Percentiles rank a stretch among this genome's conserved stretches.
Evolutionary conservation across 2,797 vertebrate species (phyloP).

Genomic region (Lacerta bilineata): DNA sequence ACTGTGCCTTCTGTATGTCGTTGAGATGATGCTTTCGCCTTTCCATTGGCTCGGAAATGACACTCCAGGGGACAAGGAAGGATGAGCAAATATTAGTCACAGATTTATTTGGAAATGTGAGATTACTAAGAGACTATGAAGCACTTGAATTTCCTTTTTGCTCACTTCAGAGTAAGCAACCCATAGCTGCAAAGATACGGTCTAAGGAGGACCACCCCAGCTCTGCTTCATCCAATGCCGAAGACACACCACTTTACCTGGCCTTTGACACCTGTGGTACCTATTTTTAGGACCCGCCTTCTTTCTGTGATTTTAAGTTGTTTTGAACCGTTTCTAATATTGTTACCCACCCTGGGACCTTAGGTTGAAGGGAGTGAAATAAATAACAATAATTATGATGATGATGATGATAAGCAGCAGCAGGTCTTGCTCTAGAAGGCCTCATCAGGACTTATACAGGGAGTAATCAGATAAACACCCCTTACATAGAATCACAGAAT

Average conservation of each 20-base stretch:
- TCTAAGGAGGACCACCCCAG: neutral
- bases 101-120: neutral
- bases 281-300: no score
- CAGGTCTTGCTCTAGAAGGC: neutral
- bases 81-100: slow-evolving; percentile 17
- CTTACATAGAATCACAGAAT: neutral
- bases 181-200: neutral
- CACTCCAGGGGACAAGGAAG: neutral
- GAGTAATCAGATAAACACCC: neutral
- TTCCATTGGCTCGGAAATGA: neutral
- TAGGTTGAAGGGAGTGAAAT: no score
- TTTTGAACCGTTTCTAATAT: no score
- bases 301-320: no score
- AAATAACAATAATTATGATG: no score
- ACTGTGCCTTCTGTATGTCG: neutral
- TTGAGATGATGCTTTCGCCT: neutral
- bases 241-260: no score
- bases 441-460: neutral
- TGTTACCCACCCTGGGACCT: neutral
- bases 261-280: no score
- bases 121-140: neutral
- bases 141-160: neutral
- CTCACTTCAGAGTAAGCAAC: neutral
- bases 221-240: neutral
- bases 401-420: no score